Percentiles rank a stretch among this genome's conserved stretches.
Evolutionary conservation across 2,797 vertebrate species (phyloP).

Genomic region (Sebastolobus alascanus): DNA sequence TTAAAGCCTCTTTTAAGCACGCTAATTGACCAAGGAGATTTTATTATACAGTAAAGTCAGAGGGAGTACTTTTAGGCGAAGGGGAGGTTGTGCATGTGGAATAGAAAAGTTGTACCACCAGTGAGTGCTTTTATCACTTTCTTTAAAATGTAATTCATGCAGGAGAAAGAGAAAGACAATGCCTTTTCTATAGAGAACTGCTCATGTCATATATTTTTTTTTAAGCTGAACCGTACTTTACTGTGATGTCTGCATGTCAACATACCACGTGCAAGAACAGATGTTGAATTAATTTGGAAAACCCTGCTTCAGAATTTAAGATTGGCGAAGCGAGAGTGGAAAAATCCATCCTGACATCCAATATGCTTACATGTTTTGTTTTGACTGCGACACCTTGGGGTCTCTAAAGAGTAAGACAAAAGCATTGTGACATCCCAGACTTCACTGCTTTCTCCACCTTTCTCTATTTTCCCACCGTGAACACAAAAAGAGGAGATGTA

Average conservation of each 20-base stretch:
- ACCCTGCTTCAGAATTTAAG: neutral
- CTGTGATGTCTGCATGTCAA: neutral
- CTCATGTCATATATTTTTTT: neutral
- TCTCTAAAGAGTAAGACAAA: conserved; percentile 37
- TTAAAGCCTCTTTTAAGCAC: conserved; percentile 46
- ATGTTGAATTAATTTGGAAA: neutral
- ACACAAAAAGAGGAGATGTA: conserved; percentile 62
- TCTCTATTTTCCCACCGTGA: conserved; percentile 31
- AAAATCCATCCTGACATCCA: conserved; percentile 31
- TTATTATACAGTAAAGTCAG: conserved; percentile 36
- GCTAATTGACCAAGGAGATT: conserved; percentile 56
- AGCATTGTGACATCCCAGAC: conserved; percentile 27
- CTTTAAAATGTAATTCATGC: conserved; percentile 1
- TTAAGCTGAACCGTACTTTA: neutral
- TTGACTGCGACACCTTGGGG: conserved; percentile 20
- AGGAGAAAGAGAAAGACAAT: neutral
- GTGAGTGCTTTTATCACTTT: neutral
- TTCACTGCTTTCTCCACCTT: conserved; percentile 33
- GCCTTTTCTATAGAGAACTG: neutral
- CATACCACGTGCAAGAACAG: neutral
- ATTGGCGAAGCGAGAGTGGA: neutral
- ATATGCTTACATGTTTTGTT: conserved; percentile 37
- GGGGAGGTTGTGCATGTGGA: neutral
- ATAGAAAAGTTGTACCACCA: neutral
- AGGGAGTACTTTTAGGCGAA: conserved; percentile 27